Evolutionary conservation across 2,113 vertebrate genomes (phyloP).

Genomic region (Chloebia gouldiae): DNA sequence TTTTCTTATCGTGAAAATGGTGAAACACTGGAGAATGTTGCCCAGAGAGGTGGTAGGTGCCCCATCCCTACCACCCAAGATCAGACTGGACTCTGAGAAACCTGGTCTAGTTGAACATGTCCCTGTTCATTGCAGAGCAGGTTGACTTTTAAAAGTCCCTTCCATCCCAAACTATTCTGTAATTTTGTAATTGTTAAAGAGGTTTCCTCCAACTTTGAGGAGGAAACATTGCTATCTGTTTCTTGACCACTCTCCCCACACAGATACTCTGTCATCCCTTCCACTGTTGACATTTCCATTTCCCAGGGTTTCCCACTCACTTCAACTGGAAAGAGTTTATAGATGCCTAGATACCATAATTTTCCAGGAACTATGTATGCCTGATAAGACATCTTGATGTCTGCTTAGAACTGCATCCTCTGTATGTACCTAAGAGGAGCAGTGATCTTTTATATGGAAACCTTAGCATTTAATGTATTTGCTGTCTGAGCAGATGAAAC

Average conservation of each 20-base stretch:
- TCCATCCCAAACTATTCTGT: neutral
- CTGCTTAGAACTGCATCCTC: neutral
- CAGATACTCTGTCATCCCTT: neutral
- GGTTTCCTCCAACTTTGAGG: neutral
- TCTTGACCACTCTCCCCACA: neutral
- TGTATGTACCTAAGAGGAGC: neutral
- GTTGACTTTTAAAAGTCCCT: neutral
- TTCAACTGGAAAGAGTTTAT: neutral
- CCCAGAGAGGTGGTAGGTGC: neutral
- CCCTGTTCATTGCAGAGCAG: neutral
- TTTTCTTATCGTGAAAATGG: neutral
- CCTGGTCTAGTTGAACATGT: neutral
- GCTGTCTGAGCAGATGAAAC: neutral
- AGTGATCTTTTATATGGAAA: neutral
- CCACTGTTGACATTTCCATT: neutral
- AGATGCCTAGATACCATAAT: neutral
- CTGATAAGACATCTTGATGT: neutral
- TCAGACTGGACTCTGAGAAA: neutral
- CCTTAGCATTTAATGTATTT: fast-evolving
- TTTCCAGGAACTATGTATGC: neutral
- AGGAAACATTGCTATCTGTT: neutral
- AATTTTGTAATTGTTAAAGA: neutral
- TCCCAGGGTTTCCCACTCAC: neutral
- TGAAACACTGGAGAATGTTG: neutral
- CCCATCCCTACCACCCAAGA: neutral